Conservation (phyloP, 2,113 vertebrate species). For the Dipodomys ordii region DNA sequence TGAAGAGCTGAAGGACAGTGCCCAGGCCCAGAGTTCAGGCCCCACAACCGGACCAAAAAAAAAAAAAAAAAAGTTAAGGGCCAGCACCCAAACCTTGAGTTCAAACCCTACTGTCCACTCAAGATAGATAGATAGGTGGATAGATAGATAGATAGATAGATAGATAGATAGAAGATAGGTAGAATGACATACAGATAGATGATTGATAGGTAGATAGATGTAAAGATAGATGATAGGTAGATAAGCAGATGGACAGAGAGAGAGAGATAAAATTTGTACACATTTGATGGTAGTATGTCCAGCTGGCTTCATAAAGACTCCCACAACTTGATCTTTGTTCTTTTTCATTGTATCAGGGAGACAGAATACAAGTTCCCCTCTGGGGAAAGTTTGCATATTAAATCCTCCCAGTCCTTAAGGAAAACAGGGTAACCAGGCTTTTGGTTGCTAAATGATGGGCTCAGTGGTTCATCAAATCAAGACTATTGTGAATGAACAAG, state of each 20-base stretch:
- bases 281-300: background rate
- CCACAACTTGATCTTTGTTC: slow-evolving; percentile 1
- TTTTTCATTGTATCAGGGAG: background rate
- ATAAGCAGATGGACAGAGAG: background rate
- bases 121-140: background rate
- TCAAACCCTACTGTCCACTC: background rate
- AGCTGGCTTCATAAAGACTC: background rate
- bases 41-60: too few relatives aligned
- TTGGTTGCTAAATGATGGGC: slow-evolving; percentile 61
- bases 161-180: too few relatives aligned
- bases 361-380: slow-evolving; percentile 45
- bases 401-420: slow-evolving; percentile 61
- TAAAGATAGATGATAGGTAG: background rate
- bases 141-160: too few relatives aligned
- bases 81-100: background rate
- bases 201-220: background rate
- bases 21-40: too few relatives aligned
- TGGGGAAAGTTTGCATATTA: slow-evolving; percentile 33
- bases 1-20: too few relatives aligned
- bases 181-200: too few relatives aligned
- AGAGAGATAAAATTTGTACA: background rate
- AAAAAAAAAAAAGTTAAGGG: too few relatives aligned
- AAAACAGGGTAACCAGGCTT: slow-evolving; percentile 68
- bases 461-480: slow-evolving; percentile 77
- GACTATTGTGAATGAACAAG: slow-evolving; percentile 75